These are phyloP conservation scores for Agrypnia vestita DNA, from an alignment of 1,140 invertebrate genomes.

Conservation along the genomic window DNA sequence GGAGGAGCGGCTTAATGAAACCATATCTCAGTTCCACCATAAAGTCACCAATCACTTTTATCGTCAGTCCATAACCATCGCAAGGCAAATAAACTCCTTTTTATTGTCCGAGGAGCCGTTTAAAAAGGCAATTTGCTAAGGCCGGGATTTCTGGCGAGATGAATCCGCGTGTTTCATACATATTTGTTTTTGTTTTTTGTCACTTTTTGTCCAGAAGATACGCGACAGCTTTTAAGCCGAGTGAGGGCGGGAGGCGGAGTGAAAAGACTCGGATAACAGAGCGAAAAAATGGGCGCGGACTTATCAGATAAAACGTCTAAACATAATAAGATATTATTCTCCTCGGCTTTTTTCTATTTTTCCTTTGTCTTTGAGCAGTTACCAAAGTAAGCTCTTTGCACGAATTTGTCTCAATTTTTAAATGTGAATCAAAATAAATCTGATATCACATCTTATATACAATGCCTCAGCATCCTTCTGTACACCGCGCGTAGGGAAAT, in stretches of 20 bases:
- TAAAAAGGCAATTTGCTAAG: conserved; percentile 41
- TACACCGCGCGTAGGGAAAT: background rate
- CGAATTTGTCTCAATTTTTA: conserved; percentile 24
- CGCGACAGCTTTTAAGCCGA: conserved; percentile 27
- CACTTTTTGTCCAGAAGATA: conserved; percentile 19
- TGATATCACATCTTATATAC: background rate
- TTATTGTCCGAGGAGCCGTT: conserved; percentile 19
- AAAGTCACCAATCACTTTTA: conserved; percentile 44
- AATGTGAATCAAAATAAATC: conserved; percentile 30
- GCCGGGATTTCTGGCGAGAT: conserved; percentile 16
- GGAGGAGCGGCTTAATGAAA: conserved; percentile 16
- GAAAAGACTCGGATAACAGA: conserved; percentile 35
- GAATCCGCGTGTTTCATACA: conserved; percentile 7
- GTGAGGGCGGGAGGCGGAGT: background rate
- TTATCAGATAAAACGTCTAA: conserved; percentile 42
- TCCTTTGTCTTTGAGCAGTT: background rate
- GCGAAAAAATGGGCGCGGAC: conserved; percentile 32
- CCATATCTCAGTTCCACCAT: conserved; percentile 27
- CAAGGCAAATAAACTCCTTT: conserved; percentile 40
- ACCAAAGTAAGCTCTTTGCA: background rate
- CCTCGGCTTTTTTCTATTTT: background rate
- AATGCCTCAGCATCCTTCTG: background rate
- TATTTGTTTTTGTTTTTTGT: conserved; percentile 17
- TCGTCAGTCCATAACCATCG: conserved; percentile 29
- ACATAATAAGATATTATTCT: conserved; percentile 39